Percentiles rank a stretch among this genome's conserved stretches.
Conservation (phyloP, 1,140 invertebrate genomes). For the Drosophila chauvacae region DNA sequence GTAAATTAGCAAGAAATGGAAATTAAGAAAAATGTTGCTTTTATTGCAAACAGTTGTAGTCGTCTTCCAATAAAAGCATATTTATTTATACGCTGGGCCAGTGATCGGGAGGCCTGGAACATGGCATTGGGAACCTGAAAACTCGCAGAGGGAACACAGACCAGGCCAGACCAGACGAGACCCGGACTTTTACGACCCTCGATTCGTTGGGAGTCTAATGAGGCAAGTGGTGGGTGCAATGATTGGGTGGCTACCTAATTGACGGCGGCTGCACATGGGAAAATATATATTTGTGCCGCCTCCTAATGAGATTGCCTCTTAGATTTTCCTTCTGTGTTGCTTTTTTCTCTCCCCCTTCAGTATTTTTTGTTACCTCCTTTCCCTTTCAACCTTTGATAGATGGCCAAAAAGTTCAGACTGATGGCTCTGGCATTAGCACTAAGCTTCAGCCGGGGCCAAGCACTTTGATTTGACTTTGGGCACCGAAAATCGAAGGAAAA, state of each 20-base stretch:
- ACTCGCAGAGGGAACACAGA: not conserved
- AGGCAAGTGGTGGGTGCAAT: constrained; percentile 66
- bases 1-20: constrained; percentile 82
- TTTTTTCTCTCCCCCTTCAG: not conserved
- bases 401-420: constrained; percentile 63
- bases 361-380: not conserved
- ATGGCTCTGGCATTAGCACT: constrained; percentile 58
- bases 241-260: constrained; percentile 68
- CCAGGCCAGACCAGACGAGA: not conserved
- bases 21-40: constrained; percentile 83
- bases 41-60: constrained; percentile 83
- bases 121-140: constrained; percentile 17
- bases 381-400: constrained; percentile 56
- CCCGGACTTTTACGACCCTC: constrained; percentile 69
- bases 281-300: constrained; percentile 38
- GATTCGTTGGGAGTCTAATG: constrained; percentile 75
- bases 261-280: constrained; percentile 54
- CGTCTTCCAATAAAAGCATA: constrained; percentile 80
- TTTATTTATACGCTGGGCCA: constrained; percentile 67
- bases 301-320: constrained; percentile 52
- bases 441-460: constrained; percentile 47
- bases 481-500: constrained; percentile 16
- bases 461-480: constrained; percentile 80
- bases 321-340: constrained; percentile 18
- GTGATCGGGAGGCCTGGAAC: constrained; percentile 6